These are phyloP conservation scores for Belonocnema kinseyi DNA, from an alignment of 1,140 invertebrate species.

Conservation along the genomic window DNA sequence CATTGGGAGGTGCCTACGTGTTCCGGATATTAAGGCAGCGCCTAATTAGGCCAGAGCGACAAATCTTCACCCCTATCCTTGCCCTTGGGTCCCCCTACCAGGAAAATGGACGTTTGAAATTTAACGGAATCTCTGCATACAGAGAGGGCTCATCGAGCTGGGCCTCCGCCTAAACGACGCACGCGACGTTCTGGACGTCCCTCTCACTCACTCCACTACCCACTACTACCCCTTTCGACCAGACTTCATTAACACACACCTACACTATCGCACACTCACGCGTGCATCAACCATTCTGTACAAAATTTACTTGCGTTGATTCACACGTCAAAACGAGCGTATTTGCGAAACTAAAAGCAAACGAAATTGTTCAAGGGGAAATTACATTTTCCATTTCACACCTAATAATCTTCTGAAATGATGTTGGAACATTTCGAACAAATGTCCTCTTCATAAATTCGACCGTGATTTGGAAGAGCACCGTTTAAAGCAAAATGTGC, in stretches of 20 bases:
- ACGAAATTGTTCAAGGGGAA: too few relatives aligned
- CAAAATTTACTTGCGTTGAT: not conserved
- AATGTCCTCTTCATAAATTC: too few relatives aligned
- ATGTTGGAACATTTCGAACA: too few relatives aligned
- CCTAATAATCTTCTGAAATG: too few relatives aligned
- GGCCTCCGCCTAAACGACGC: conserved; percentile 54
- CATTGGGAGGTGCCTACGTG: conserved; percentile 14
- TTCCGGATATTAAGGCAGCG: conserved; percentile 18
- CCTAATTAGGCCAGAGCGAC: conserved; percentile 30
- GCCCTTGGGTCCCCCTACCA: conserved; percentile 17
- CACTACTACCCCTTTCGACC: conserved; percentile 41
- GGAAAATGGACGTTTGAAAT: conserved; percentile 58
- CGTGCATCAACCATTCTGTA: not conserved
- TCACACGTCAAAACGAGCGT: not conserved
- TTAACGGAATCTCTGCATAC: conserved; percentile 65
- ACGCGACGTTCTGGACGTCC: conserved; percentile 54
- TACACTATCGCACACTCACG: not conserved
- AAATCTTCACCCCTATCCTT: conserved; percentile 26
- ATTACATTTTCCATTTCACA: too few relatives aligned
- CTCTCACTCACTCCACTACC: conserved; percentile 39
- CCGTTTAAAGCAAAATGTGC: too few relatives aligned
- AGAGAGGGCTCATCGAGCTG: conserved; percentile 59
- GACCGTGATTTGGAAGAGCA: too few relatives aligned
- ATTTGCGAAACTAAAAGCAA: too few relatives aligned
- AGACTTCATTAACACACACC: conserved; percentile 3